A percentile compares a stretch with the other conserved stretches of the same genome.
Conservation (phyloP, 2,888 invertebrate species). For the Diplazon laetatorius region DNA sequence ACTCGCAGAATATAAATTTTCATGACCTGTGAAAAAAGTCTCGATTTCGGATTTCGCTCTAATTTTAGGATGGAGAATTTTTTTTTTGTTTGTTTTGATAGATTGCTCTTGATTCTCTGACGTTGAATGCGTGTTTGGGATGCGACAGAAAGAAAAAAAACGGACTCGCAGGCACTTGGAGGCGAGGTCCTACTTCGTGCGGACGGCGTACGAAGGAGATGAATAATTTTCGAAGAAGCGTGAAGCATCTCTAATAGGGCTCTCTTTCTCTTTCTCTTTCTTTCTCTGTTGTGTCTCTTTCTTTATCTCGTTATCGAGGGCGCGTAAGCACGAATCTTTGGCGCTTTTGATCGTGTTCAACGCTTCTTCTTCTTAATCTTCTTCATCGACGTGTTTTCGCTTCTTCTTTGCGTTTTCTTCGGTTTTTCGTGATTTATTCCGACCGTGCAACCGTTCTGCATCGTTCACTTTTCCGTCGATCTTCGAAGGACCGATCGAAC, state of each 20-base stretch:
- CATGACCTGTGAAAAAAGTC: slow-evolving; percentile 22
- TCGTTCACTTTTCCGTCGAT: slow-evolving; percentile 50
- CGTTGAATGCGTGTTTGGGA: slow-evolving; percentile 56
- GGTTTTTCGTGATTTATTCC: slow-evolving; percentile 18
- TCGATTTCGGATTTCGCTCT: slow-evolving; percentile 35
- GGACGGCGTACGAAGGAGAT: slow-evolving; percentile 45
- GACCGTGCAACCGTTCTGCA: slow-evolving; percentile 38
- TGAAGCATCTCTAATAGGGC: slow-evolving; percentile 64
- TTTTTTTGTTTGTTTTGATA: too few species aligned
- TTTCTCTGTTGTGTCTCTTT: too few species aligned
- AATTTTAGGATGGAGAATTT: slow-evolving; percentile 11
- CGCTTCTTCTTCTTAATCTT: slow-evolving; percentile 25
- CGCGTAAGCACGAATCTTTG: slow-evolving; percentile 42
- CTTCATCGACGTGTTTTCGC: slow-evolving; percentile 22
- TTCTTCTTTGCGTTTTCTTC: slow-evolving; percentile 16
- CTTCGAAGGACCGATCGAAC: slow-evolving; percentile 53
- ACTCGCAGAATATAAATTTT: slow-evolving; percentile 59
- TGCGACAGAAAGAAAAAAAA: slow-evolving; percentile 44
- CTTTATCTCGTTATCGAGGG: slow-evolving; percentile 58
- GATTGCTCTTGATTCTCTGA: too few species aligned
- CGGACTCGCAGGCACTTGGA: slow-evolving; percentile 60
- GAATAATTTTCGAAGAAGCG: slow-evolving; percentile 63
- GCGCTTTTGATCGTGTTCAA: background rate
- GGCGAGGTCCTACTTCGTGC: slow-evolving; percentile 41
- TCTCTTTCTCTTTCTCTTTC: too few species aligned